These are phyloP conservation scores for Marronus borbonicus DNA, from an alignment of 2,888 invertebrate genomes.

Conservation along the genomic window DNA sequence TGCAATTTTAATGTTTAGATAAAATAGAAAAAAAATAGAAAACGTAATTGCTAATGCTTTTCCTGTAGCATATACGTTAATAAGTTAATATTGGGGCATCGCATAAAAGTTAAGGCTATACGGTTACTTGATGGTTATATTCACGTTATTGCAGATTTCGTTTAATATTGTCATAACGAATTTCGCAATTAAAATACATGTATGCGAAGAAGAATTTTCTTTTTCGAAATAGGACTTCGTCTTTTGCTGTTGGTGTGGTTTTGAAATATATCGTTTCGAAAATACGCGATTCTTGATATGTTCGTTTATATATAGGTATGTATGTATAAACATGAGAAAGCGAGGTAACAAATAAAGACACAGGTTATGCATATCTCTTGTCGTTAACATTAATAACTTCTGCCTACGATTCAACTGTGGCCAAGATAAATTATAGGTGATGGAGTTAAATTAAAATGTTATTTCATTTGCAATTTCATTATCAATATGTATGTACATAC, in stretches of 20 bases:
- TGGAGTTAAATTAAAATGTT: constrained; percentile 61
- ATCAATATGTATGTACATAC: constrained; percentile 53
- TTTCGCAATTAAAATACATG: background rate
- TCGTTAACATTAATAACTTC: constrained; percentile 44
- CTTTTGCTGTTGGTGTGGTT: too few relatives aligned
- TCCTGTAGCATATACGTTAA: background rate
- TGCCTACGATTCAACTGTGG: constrained; percentile 17
- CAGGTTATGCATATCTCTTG: constrained; percentile 19
- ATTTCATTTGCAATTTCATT: constrained; percentile 60
- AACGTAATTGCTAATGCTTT: background rate
- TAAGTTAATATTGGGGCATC: constrained; percentile 3
- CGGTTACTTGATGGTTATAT: too few relatives aligned
- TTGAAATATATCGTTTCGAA: too few relatives aligned
- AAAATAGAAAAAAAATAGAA: constrained; percentile 11
- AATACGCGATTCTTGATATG: background rate
- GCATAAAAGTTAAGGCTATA: too few relatives aligned
- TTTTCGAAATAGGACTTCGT: too few relatives aligned
- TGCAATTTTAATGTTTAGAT: constrained; percentile 28
- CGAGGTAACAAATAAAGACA: constrained; percentile 35
- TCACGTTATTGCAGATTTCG: background rate
- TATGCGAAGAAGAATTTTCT: too few relatives aligned
- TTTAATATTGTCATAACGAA: constrained; percentile 8
- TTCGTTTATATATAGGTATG: background rate
- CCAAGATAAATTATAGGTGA: constrained; percentile 58
- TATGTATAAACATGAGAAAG: constrained; percentile 9